phyloP scores from a whole-genome alignment of 2,797 vertebrate genomes.

The Acipenser ruthenus region DNA sequence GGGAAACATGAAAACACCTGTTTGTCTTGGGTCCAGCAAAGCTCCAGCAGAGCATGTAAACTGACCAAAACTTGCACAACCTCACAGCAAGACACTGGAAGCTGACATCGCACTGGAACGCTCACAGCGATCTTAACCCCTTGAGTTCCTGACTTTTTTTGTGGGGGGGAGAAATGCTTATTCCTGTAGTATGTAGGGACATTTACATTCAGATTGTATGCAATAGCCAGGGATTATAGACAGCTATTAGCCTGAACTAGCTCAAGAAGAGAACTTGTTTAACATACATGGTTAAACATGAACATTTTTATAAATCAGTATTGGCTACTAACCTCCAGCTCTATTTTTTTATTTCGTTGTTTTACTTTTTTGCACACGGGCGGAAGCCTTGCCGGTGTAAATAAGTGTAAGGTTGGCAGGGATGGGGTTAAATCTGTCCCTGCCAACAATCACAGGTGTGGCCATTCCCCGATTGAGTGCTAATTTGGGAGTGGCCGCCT shows the following conservation, averaged over 20 bases:
- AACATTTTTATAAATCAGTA: slow-evolving; percentile 50
- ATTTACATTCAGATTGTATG: background rate
- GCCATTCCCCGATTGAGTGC: too few species aligned
- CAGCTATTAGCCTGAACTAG: slow-evolving; percentile 12
- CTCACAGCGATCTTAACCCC: slow-evolving; percentile 17
- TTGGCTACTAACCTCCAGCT: slow-evolving; percentile 22
- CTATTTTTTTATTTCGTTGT: too few species aligned
- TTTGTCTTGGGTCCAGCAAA: slow-evolving; percentile 26
- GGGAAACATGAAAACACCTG: slow-evolving; percentile 28
- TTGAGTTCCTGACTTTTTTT: slow-evolving; percentile 5
- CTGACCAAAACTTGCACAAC: slow-evolving; percentile 28
- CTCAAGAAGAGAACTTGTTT: slow-evolving; percentile 11
- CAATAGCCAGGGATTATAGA: background rate
- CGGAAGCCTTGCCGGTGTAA: too few species aligned
- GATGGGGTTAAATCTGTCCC: too few species aligned
- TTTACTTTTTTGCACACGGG: too few species aligned
- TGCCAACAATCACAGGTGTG: too few species aligned
- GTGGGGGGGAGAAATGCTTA: background rate
- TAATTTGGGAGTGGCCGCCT: too few species aligned
- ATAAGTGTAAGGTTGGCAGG: too few species aligned
- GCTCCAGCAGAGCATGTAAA: slow-evolving; percentile 19
- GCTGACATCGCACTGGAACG: slow-evolving; percentile 11
- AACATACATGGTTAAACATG: slow-evolving; percentile 15
- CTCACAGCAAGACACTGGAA: slow-evolving; percentile 22
- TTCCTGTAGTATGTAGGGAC: background rate